Evolutionary conservation across 2,888 invertebrate genomes (phyloP), one percentile per base, ranked within the genome.

Genomic region (Operophtera brumata): DNA sequence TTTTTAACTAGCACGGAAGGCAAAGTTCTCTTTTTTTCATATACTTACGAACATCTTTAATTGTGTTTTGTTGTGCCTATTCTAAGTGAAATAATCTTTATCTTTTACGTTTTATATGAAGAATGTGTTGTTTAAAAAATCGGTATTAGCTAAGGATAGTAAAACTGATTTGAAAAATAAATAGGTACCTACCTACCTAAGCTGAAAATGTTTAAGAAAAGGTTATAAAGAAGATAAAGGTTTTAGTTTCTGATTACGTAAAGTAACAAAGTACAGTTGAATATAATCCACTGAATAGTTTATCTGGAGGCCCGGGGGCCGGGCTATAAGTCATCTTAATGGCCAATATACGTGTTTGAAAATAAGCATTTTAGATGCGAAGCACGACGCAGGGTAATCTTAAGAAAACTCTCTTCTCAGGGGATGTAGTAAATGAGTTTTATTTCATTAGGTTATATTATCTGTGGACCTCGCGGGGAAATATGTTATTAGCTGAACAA

Each of bases 301-400:
- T 54, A 64, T 52, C 52, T 49, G n/a, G 37, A 48, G 54, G 52
- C 49, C 34, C 20, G 37, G 12, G 52, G 46, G 46, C 25, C 32
- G 26, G 14, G 52, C 26, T 20, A 51, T 62, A 50, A 59, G 56
- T 60, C 64, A 64, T 64, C 59, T 57, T 59, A 64, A 64, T 60
- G 58, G 64, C 52, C 61, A 57, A 59, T 64, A 58, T 52, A 54
- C 51, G 59, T 54, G 59, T 54, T 49, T 54, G 45, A 49, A 54
- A 59, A 47, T 43, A 55, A 47, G 42, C 50, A 35, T 54, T 64
- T 54, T 30, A 28, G 47, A 64, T 55, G 64, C 64, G 39, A 41
- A 55, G 54, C 64, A 64, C 62, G 64, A 12, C 11, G 9, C 46
- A 26, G 30, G 44, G 43, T 52, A 62, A 62, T 64, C 64, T 62